phyloP scores from a whole-genome alignment of 2,888 invertebrate genomes.

The Tenthredo distinguenda region DNA sequence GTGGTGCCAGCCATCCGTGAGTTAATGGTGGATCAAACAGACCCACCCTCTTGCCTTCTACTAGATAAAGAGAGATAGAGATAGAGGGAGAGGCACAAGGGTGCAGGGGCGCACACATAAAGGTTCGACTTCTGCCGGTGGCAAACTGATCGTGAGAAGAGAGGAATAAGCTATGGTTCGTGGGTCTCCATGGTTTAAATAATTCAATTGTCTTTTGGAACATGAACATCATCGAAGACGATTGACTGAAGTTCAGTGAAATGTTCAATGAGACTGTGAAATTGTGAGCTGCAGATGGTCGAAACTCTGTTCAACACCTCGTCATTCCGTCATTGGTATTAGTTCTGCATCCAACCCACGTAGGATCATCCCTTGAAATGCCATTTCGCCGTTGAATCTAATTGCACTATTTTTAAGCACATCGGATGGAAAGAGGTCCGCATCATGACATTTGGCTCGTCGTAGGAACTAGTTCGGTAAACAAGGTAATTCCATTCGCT shows the following conservation, averaged over 20 bases:
- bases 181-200: neutral
- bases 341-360: no score
- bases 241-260: neutral
- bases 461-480: neutral
- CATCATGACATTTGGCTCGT: no score
- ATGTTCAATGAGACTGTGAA: neutral
- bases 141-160: neutral
- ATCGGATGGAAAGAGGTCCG: neutral
- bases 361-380: neutral
- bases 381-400: neutral
- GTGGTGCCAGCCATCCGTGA: conserved; percentile 41
- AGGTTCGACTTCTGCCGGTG: neutral
- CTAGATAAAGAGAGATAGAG: conserved; percentile 25
- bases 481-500: neutral
- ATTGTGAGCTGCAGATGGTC: neutral
- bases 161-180: neutral
- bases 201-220: neutral
- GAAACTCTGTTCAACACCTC: neutral
- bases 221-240: neutral
- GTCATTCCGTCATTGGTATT: neutral
- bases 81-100: conserved; percentile 12
- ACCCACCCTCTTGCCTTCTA: conserved; percentile 14
- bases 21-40: conserved; percentile 54
- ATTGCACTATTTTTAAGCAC: neutral
- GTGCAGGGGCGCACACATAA: neutral